Percentiles rank a stretch among this genome's conserved stretches.
Conservation (phyloP, 92 coral and sea anemone species). For the Hydrozoanthus gracilis region DNA sequence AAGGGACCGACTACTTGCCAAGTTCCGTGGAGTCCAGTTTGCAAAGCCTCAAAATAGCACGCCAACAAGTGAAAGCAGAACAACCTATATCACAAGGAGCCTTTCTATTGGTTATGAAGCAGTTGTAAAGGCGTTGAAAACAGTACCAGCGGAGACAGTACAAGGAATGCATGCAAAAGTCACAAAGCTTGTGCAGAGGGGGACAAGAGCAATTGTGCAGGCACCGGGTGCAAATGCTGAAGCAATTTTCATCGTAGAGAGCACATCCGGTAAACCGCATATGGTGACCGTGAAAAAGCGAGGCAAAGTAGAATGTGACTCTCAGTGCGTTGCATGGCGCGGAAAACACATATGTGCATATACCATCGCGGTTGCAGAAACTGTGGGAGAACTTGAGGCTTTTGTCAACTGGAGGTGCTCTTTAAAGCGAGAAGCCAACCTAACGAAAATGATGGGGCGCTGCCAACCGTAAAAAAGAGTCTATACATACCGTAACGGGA, state of each 20-base stretch:
- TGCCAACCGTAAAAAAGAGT: slow-evolving; percentile 19
- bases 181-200: slow-evolving; percentile 26
- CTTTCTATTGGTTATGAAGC: slow-evolving; percentile 7
- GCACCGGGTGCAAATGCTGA: slow-evolving; percentile 25
- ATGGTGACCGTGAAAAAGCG: too few species aligned
- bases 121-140: slow-evolving; percentile 30
- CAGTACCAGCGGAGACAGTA: slow-evolving; percentile 37
- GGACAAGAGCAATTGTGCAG: slow-evolving; percentile 17
- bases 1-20: neutral
- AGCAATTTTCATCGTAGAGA: slow-evolving; percentile 29
- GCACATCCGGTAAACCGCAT: too few species aligned
- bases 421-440: slow-evolving; percentile 20
- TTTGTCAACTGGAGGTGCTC: slow-evolving; percentile 31
- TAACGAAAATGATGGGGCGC: slow-evolving; percentile 26
- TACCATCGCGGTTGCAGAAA: too few species aligned
- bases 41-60: neutral
- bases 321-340: slow-evolving; percentile 2
- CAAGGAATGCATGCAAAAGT: slow-evolving; percentile 42
- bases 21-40: too few species aligned
- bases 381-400: slow-evolving; percentile 34
- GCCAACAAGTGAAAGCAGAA: too few species aligned
- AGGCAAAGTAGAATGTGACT: neutral
- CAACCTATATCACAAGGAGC: neutral
- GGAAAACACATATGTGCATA: slow-evolving; percentile 35
- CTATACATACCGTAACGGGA: slow-evolving; percentile 3